Evolutionary conservation across 2,888 invertebrate species (phyloP).

Genomic region (Criorhina ranunculi): DNA sequence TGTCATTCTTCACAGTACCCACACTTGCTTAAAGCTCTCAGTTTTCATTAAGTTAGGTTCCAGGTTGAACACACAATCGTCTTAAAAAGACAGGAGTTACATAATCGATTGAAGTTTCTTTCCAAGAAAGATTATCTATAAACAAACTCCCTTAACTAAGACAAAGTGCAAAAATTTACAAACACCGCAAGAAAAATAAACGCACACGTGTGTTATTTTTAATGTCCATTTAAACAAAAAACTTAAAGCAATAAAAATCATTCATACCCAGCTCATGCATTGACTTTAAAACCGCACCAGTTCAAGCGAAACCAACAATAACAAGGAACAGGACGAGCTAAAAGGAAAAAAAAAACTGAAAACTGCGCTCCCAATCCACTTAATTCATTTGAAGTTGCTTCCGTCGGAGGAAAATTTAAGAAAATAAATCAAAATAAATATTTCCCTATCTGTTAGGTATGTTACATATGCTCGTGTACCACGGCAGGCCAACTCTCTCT

Average conservation of each 20-base stretch:
- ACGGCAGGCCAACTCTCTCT: background rate
- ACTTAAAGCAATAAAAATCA: constrained; percentile 43
- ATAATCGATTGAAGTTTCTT: too few species aligned
- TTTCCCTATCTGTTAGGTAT: constrained; percentile 59
- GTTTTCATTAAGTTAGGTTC: too few species aligned
- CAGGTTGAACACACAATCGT: background rate
- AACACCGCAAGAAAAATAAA: constrained; percentile 12
- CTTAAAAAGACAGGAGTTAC: background rate
- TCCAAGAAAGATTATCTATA: background rate
- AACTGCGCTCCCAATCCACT: constrained; percentile 36
- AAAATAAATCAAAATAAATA: constrained; percentile 73
- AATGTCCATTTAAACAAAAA: constrained; percentile 13
- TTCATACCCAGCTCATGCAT: constrained; percentile 15
- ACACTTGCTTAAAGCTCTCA: too few species aligned
- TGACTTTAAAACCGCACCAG: constrained; percentile 33
- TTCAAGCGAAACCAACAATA: constrained; percentile 29
- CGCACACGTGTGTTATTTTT: constrained; percentile 18
- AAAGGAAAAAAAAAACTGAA: constrained; percentile 10
- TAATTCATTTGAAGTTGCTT: constrained; percentile 64
- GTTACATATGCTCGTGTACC: constrained; percentile 50
- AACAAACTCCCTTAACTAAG: background rate
- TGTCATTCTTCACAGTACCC: too few species aligned
- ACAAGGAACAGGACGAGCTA: constrained; percentile 30
- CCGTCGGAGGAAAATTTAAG: constrained; percentile 55
- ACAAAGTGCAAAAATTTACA: background rate